A percentile compares a stretch with the other conserved stretches of the same genome.
Evolutionary conservation across 2,113 vertebrate species (phyloP).

Genomic region (Forbesichthys papilliferus): DNA sequence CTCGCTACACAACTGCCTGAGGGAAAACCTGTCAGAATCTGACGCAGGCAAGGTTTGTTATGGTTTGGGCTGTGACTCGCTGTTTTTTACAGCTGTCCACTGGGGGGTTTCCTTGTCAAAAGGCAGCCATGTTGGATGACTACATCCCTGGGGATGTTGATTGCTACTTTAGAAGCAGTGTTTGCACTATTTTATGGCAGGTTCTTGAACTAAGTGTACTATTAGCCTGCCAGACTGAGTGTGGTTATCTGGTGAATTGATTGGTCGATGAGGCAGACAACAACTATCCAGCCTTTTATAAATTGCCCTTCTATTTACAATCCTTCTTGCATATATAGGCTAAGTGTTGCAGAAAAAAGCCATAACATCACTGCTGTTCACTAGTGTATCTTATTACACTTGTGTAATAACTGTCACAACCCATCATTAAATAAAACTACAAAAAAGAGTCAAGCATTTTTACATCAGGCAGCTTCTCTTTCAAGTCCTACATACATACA

Average conservation of each 20-base stretch:
- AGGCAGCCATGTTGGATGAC: conserved; percentile 26
- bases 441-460: background rate
- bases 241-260: background rate
- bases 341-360: background rate
- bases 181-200: background rate
- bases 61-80: conserved; percentile 64
- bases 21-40: conserved; percentile 52
- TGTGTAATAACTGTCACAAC: background rate
- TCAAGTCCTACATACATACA: background rate
- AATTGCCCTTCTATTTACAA: background rate
- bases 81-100: conserved; percentile 56
- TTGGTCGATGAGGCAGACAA: background rate
- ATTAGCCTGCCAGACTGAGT: background rate
- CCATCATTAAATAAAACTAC: background rate
- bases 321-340: too few species aligned
- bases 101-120: conserved; percentile 19
- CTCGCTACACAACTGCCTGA: conserved; percentile 55
- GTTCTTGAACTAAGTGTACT: background rate
- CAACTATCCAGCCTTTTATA: background rate
- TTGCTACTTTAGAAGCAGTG: conserved; percentile 9
- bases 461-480: background rate
- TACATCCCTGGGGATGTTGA: conserved; percentile 11
- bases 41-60: conserved; percentile 63
- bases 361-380: background rate
- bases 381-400: background rate